phyloP scores from a whole-genome alignment of 1,140 invertebrate species.

The Ceratina australensis region DNA sequence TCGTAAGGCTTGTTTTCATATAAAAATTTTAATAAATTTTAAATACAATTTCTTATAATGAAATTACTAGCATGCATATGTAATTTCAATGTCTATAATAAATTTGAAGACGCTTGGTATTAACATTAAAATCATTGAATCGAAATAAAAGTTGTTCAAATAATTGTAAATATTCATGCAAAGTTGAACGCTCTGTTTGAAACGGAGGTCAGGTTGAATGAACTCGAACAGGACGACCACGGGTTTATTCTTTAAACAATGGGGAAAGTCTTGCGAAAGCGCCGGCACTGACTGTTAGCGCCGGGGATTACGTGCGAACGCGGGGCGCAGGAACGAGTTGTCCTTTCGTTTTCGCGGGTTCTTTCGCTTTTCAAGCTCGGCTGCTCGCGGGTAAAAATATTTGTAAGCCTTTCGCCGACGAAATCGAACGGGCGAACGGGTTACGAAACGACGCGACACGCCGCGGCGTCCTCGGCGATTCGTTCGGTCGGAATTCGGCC shows the following conservation, averaged over 20 bases:
- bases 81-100: no score
- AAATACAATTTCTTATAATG: no score
- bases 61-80: no score
- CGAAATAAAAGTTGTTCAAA: background rate
- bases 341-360: constrained; percentile 70
- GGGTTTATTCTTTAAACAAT: constrained; percentile 73
- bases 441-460: constrained; percentile 66
- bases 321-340: background rate
- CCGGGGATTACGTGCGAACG: constrained; percentile 19
- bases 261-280: constrained; percentile 77
- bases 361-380: constrained; percentile 38
- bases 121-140: background rate
- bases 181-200: constrained; percentile 55
- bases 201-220: constrained; percentile 57
- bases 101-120: no score
- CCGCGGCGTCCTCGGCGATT: constrained; percentile 41
- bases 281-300: constrained; percentile 47
- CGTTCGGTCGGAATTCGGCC: constrained; percentile 73
- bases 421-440: constrained; percentile 46
- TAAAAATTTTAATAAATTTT: no score
- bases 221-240: constrained; percentile 44
- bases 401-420: constrained; percentile 66
- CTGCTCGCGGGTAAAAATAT: constrained; percentile 6
- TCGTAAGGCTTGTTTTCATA: no score
- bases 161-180: background rate